Percentiles rank a stretch among this genome's conserved stretches.
Conservation (phyloP, 2,797 vertebrate species). For the Lagocephalus sceleratus region DNA sequence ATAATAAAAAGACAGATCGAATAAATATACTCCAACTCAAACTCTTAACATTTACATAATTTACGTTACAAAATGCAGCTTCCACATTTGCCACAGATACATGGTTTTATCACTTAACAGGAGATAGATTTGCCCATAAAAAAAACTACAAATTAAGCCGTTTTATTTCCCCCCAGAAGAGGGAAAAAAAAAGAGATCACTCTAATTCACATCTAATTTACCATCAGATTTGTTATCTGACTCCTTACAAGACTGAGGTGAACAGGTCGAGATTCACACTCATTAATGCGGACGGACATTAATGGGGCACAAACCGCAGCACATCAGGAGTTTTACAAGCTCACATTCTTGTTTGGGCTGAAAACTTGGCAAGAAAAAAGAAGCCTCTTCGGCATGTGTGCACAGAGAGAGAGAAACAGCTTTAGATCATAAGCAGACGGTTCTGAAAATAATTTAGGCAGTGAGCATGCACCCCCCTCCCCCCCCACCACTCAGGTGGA, state of each 20-base stretch:
- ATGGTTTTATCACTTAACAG: too few relatives aligned
- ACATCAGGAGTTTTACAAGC: constrained; percentile 16
- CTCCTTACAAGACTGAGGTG: constrained; percentile 47
- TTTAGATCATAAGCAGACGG: constrained; percentile 61
- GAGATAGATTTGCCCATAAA: too few relatives aligned
- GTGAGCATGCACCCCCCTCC: constrained; percentile 35
- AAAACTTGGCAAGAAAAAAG: too few relatives aligned
- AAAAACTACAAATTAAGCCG: too few relatives aligned
- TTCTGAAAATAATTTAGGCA: constrained; percentile 41
- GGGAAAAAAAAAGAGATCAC: too few relatives aligned
- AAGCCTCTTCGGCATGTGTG: too few relatives aligned
- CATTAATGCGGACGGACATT: constrained; percentile 23
- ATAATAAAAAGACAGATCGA: too few relatives aligned
- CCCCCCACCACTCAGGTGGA: constrained; percentile 54
- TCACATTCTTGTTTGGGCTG: neutral
- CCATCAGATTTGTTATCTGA: constrained; percentile 52
- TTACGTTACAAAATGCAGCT: too few relatives aligned
- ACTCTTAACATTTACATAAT: too few relatives aligned
- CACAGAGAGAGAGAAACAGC: constrained; percentile 33
- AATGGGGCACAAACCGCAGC: constrained; percentile 19
- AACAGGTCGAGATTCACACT: constrained; percentile 2
- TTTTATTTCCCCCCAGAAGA: constrained; percentile 10
- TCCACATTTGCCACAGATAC: too few relatives aligned
- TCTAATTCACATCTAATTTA: constrained; percentile 55
- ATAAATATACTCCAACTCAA: too few relatives aligned